These are phyloP conservation scores for Papilio elwesi DNA, from an alignment of 2,888 invertebrate genomes.

Conservation along the genomic window DNA sequence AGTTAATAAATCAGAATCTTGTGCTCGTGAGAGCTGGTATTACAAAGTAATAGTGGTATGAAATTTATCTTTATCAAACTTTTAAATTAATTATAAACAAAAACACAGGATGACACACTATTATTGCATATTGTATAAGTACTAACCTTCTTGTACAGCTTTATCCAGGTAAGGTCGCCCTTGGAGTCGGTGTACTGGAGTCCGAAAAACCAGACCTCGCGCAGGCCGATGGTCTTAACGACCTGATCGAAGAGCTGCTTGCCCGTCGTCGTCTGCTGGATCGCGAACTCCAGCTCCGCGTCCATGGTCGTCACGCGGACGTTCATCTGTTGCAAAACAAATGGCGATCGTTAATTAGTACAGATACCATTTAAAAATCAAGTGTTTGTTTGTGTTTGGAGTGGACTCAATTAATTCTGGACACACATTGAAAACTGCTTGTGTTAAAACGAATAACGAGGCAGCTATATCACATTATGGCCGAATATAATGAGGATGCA, in stretches of 20 bases:
- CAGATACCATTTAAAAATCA: no score
- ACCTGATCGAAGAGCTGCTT: conserved; percentile 99
- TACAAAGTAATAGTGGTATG: not conserved
- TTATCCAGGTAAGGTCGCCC: conserved; percentile 99
- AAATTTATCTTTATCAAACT: not conserved
- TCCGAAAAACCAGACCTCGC: conserved; percentile 99
- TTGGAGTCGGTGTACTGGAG: conserved; percentile 99
- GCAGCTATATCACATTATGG: no score
- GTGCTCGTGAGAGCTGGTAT: not conserved
- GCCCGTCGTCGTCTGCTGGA: conserved; percentile 99
- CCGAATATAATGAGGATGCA: no score
- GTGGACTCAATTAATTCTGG: no score
- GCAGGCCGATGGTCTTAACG: conserved; percentile 99
- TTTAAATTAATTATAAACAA: no score
- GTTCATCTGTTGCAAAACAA: conserved; percentile 90
- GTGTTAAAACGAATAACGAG: no score
- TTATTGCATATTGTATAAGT: not conserved
- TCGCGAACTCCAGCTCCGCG: conserved; percentile 99
- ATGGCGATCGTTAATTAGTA: not conserved
- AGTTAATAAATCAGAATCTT: conserved; percentile 17
- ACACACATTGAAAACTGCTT: no score
- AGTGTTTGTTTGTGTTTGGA: no score
- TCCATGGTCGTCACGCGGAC: conserved; percentile 99
- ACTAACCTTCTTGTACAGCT: conserved; percentile 99
- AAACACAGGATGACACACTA: no score